Percentiles rank a stretch among this genome's conserved stretches.
These are phyloP conservation scores for Campoletis sonorensis DNA, from an alignment of 1,140 invertebrate genomes.

Conservation along the genomic window DNA sequence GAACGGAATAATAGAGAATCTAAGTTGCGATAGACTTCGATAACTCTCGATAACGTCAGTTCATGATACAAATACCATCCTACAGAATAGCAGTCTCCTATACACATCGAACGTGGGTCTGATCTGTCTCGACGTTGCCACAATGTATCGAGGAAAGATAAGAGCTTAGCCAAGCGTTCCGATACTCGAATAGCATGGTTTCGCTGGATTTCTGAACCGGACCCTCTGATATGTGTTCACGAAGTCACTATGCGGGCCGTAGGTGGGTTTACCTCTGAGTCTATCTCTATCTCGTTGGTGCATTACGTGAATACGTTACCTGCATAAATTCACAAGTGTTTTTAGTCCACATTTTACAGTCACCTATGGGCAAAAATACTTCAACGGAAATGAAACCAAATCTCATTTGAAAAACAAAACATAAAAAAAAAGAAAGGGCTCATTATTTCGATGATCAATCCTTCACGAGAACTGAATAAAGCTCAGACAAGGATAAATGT, in stretches of 20 bases:
- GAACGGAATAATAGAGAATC: slow-evolving; percentile 25
- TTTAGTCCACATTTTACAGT: background rate
- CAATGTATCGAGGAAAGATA: slow-evolving; percentile 22
- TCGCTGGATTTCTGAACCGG: slow-evolving; percentile 26
- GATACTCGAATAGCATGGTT: slow-evolving; percentile 8
- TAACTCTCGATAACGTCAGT: slow-evolving; percentile 26
- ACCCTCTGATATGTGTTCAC: background rate
- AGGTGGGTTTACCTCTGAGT: slow-evolving; percentile 19
- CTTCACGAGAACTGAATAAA: too few species aligned
- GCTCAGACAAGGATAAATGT: too few species aligned
- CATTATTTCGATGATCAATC: too few species aligned
- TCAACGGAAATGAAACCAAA: background rate
- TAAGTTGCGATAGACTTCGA: slow-evolving; percentile 6
- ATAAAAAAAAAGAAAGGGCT: background rate
- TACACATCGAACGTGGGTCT: slow-evolving; percentile 7
- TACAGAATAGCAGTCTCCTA: slow-evolving; percentile 9
- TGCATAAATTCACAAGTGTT: slow-evolving; percentile 19
- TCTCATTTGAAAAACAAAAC: background rate
- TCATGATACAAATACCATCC: background rate
- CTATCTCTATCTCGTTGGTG: slow-evolving; percentile 5
- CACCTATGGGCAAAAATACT: background rate
- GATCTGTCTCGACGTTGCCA: slow-evolving; percentile 11
- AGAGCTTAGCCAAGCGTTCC: slow-evolving; percentile 12
- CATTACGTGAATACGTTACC: background rate
- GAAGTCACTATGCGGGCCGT: slow-evolving; percentile 22